phyloP scores from a whole-genome alignment of 2,113 vertebrate genomes.

The Azemiops feae region DNA sequence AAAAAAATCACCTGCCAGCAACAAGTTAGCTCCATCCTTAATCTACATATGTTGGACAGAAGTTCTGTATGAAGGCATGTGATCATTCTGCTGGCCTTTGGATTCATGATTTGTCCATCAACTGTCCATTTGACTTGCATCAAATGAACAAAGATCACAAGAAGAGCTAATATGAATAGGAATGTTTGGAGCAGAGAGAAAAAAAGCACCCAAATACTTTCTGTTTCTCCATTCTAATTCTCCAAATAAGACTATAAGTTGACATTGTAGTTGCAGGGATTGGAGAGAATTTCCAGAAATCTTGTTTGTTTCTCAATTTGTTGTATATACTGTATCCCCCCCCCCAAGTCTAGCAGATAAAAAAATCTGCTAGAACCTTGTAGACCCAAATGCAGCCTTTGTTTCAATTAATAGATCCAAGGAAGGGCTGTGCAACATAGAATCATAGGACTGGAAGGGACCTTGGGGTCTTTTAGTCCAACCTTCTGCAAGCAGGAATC shows the following conservation, averaged over 20 bases:
- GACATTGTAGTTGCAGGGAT: background rate
- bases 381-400: background rate
- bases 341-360: background rate
- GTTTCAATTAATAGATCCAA: background rate
- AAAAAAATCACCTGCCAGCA: no score
- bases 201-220: background rate
- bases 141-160: background rate
- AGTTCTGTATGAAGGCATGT: background rate
- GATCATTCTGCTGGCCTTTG: background rate
- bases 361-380: background rate
- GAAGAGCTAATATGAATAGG: background rate
- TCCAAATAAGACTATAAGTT: background rate
- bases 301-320: no score
- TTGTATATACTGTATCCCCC: no score
- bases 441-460: no score
- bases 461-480: no score
- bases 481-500: no score
- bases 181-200: background rate
- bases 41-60: background rate
- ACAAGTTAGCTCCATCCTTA: background rate
- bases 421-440: no score
- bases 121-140: background rate
- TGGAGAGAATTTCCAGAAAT: background rate
- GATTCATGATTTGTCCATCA: background rate
- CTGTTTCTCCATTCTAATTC: background rate